Evolutionary conservation across 2,113 vertebrate genomes (phyloP).

Genomic region (Garra rufa): DNA sequence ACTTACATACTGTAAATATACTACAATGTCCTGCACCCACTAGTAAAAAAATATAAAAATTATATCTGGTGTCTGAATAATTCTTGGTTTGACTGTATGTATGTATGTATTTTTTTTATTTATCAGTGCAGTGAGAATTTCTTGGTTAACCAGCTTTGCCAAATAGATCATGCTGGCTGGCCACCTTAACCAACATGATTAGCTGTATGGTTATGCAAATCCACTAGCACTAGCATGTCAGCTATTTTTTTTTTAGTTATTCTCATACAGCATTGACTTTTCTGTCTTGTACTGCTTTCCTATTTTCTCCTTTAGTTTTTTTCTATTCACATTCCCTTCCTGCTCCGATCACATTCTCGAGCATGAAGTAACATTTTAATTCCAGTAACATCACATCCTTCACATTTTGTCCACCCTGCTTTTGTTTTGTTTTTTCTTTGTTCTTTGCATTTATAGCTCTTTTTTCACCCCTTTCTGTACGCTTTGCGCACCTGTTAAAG

Average conservation of each 20-base stretch:
- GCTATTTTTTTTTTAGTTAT: background rate
- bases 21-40: no score
- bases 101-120: no score
- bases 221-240: background rate
- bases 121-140: no score
- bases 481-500: slow-evolving; percentile 22
- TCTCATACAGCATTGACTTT: background rate
- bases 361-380: background rate
- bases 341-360: background rate
- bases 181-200: no score
- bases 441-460: background rate
- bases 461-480: background rate
- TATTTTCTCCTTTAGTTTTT: slow-evolving; percentile 4
- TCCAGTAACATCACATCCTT: background rate
- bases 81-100: no score
- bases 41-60: no score
- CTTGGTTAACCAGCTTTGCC: no score
- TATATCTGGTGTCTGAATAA: no score
- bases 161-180: no score
- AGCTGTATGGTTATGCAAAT: background rate
- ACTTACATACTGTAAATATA: no score
- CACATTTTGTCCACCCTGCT: background rate
- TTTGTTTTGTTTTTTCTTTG: background rate
- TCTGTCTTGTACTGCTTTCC: slow-evolving; percentile 26
- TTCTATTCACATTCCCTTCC: background rate